Evolutionary conservation across 2,113 vertebrate species (phyloP), one percentile per base, ranked within the genome.

Genomic region (Mormoops blainvillei): DNA sequence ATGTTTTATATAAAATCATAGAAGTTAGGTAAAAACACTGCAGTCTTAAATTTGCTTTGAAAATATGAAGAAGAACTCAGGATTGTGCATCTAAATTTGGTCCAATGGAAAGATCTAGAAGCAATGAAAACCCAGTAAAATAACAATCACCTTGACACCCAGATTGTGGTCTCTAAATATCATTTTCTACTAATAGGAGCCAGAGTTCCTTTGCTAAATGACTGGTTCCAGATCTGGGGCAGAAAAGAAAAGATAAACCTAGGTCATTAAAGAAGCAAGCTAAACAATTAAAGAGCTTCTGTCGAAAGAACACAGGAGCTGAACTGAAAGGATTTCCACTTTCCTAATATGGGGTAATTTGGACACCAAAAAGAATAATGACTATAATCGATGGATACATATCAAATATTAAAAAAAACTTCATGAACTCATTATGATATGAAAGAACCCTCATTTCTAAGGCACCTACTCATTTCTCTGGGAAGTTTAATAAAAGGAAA

Each of bases 81-180:
- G 9, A 61, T 7, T 84, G 28, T 56, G 56, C 28, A 15, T 77
- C 48, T 4, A 74, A 77, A 63, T 86, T 58, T 31, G 45, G 9
- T 82, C 20, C 31, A 54, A 68, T 86, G 28, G 52, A 77, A 93
- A 58, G 11, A 77, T 90, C 38, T 45, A 91, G 63, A 84, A 93
- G 43, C n/a, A 87, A 76, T 77, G 33, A 93, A 93, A 93, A 52
- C 33, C 7, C 61, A 90, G 77, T 90, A 93, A 80, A 90, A 74
- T 14, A 80, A 87, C 36, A 19, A 91, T 91, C 24, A 67, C 41
- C 31, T 73, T 71, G 77, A 88, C 76, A 88, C 54, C 14, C 28
- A 80, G 16, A 68, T 24, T 87, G 6, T 78, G 67, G 50, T 71
- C n/a, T 77, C 84, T 48, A 74, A 77, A 87, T 71, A 84, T 19